Evolutionary conservation across 2,113 vertebrate genomes (phyloP), one percentile per base, ranked within the genome.

Genomic region (Corythaixoides concolor): DNA sequence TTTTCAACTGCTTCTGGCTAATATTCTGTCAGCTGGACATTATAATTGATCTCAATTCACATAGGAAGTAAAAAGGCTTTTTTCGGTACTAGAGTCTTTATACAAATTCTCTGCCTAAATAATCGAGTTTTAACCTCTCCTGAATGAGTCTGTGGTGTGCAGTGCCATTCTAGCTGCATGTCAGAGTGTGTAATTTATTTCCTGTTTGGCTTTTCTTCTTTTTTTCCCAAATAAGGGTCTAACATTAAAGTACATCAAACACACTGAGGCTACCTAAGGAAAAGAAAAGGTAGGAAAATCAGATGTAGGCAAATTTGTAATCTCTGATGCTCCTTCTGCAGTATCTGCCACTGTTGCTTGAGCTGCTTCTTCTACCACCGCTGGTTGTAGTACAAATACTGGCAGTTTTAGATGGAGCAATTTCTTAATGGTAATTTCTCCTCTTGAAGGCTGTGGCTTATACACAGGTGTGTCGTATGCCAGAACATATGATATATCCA

Each of bases 31-130:
- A 92, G 9, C 9, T 60, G 58, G 58, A 62, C 43, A 35, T 84
- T 87, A 68, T 73, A 92, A 95, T 93, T 91, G 87, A 85, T 92
- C 79, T 88, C 73, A 87, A 89, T 95, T 76, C 69, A 35, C 16
- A 11, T 53, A 67, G 73, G 53, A 87, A 33, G 49, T 72, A 72
- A 94, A 93, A 94, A 92, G 33, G n/a, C 43, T 33, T 84, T 93
- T 95, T 92, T 85, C 72, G 72, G 20, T 77, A 33, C 26, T 64
- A 6, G 10, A 87, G n/a, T 32, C 53, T 66, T 86, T 81, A 60
- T 79, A 66, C 39, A 87, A 81, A 18, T 14, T 87, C 43, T 85
- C 58, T 85, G 9, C 39, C 87, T 72, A 87, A 87, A 84, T 68
- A 79, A 72, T 81, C 81, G 69, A 80, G n/a, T 80, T 32, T 95